Evolutionary conservation across 2,797 vertebrate species (phyloP).

Genomic region (Masticophis lateralis): DNA sequence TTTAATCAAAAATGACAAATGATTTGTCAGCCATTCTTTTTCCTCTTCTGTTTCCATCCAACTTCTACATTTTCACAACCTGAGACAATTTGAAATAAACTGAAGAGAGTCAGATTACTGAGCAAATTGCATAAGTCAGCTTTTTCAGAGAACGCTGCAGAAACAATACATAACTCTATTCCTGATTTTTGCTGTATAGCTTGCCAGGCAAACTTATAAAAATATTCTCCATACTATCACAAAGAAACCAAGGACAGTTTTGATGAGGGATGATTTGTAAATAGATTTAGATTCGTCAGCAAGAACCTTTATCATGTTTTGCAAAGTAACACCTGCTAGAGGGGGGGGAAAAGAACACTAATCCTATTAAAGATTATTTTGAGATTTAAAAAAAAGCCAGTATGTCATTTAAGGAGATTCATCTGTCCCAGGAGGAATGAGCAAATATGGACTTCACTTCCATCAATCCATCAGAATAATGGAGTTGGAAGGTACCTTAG

Average conservation of each 20-base stretch:
- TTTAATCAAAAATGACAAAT: constrained; percentile 33
- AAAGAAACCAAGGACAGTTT: neutral
- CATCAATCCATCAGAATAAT: neutral
- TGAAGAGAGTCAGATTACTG: neutral
- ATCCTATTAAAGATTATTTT: neutral
- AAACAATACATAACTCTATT: constrained; percentile 25
- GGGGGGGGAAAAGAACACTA: neutral
- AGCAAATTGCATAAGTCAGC: neutral
- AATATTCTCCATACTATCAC: neutral
- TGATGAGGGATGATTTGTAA: constrained; percentile 35
- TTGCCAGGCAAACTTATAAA: constrained; percentile 33
- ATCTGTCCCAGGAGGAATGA: neutral
- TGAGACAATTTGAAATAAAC: constrained; percentile 30
- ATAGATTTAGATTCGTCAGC: constrained; percentile 26
- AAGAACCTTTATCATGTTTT: constrained; percentile 25
- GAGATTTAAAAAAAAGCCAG: neutral
- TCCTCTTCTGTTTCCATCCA: neutral
- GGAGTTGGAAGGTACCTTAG: neutral
- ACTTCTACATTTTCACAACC: neutral
- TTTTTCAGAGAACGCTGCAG: constrained; percentile 9
- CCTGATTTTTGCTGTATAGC: constrained; percentile 19
- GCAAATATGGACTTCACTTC: neutral
- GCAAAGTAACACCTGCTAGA: constrained; percentile 7
- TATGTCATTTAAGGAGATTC: neutral
- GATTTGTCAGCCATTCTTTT: constrained; percentile 25